These are phyloP conservation scores for Chymomyza fuscimana DNA, from an alignment of 2,888 invertebrate genomes.

Conservation along the genomic window DNA sequence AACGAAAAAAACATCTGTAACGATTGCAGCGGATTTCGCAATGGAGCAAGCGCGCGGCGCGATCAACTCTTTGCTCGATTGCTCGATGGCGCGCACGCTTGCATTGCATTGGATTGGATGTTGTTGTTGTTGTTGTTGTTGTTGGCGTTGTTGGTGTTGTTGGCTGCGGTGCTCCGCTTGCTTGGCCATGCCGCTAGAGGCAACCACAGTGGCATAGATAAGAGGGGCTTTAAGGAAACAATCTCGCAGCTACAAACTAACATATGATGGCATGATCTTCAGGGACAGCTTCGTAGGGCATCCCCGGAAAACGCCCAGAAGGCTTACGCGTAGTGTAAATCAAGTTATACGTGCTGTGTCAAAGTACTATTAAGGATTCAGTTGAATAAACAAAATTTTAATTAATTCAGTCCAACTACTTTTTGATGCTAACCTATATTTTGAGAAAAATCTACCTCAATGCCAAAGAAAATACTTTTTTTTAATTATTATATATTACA, in stretches of 20 bases:
- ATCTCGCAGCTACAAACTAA: not conserved
- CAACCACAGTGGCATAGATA: not conserved
- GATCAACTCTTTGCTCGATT: constrained; percentile 1
- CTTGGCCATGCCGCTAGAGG: not conserved
- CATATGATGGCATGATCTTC: too few species aligned
- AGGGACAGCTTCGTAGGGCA: too few species aligned
- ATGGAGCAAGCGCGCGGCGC: constrained; percentile 2
- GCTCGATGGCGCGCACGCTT: not conserved
- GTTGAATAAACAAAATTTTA: too few species aligned
- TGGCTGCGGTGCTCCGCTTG: not conserved
- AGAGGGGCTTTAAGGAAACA: not conserved
- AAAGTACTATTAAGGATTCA: too few species aligned
- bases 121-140: not conserved
- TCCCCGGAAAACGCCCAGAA: too few species aligned
- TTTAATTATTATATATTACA: too few species aligned
- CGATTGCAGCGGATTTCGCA: constrained; percentile 5
- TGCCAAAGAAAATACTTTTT: too few species aligned
- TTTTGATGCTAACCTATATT: too few species aligned
- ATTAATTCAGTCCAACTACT: too few species aligned
- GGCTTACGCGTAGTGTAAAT: too few species aligned
- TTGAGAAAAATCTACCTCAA: too few species aligned
- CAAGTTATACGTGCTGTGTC: too few species aligned
- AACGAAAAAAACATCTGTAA: not conserved
- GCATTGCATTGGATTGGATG: not conserved
- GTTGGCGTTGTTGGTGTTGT: not conserved